Evolutionary conservation across 1,140 invertebrate genomes (phyloP), one percentile per base, ranked within the genome.

Genomic region (Nasonia giraulti): DNA sequence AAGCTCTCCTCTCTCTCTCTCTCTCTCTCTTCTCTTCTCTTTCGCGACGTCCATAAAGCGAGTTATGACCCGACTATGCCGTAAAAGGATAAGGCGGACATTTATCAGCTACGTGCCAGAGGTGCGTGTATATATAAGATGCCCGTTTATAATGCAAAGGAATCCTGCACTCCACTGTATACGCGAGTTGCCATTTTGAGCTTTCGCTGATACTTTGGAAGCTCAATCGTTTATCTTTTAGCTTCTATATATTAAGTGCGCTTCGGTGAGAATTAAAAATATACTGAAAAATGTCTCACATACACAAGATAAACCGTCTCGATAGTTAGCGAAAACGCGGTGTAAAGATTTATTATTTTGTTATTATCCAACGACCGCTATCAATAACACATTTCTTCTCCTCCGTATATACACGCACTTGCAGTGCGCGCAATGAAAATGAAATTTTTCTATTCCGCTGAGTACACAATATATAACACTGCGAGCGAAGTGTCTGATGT

Each of bases 1-100:
- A 37, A 37, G 33, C 33, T 37, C 33, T 37, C 33, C 0, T 37
- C 33, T 37, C 33, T 37, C 4, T 37, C 5, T 37, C 33, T 37
- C 33, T 37, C 40, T 44, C 40, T 44, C 62, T 66, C n/a, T 14
- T 66, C 82, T 84, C 84, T 7, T 44, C 62, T 66, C n/a, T 14
- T 4, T 66, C 82, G 85, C 84, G 87, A 87, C 86, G 88, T 87
- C 89, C 89, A 91, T 91, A 91, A 91, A 90, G 81, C 87, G 85
- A 88, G 88, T 91, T 91, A 91, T 90, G 89, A 89, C 88, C 86
- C 71, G 86, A 84, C 83, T 89, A 11, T 31, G 88, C 85, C 80
- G 90, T 91, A 91, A 91, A 91, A 89, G 89, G 90, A 91, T 91
- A 90, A 91, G 89, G 90, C 88, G 87, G 89, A 89, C 88, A 90